Evolutionary conservation across 2,113 vertebrate species (phyloP).

Genomic region (Lates calcarifer): DNA sequence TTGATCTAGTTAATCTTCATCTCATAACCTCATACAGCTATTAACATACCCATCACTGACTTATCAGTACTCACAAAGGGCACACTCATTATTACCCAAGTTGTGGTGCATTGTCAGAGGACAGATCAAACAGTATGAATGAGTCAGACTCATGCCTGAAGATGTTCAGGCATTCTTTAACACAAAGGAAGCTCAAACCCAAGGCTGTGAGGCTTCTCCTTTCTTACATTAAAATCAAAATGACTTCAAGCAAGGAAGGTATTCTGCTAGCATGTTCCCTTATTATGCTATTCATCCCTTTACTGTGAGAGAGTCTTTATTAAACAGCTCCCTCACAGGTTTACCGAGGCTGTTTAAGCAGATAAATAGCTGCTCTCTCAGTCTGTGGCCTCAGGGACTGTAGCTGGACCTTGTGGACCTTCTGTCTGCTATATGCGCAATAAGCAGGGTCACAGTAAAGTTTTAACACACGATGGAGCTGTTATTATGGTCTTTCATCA

Average conservation of each 20-base stretch:
- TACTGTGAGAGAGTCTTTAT: conserved; percentile 22
- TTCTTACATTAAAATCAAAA: conserved; percentile 40
- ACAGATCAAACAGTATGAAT: conserved; percentile 21
- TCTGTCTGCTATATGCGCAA: conserved; percentile 36
- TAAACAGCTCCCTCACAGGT: conserved; percentile 32
- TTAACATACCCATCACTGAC: conserved; percentile 1
- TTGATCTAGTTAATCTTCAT: neutral
- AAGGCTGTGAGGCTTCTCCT: conserved; percentile 25
- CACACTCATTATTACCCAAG: conserved; percentile 33
- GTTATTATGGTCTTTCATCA: conserved; percentile 12
- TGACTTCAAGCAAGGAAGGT: conserved; percentile 15
- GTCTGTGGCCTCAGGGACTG: conserved; percentile 19
- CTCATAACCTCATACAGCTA: neutral
- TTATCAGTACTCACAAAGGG: conserved; percentile 12
- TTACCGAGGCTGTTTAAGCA: conserved; percentile 47
- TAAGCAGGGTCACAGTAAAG: conserved; percentile 42
- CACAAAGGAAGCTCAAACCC: conserved; percentile 55
- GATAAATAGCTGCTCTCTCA: conserved; percentile 50
- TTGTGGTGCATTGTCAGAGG: conserved; percentile 6
- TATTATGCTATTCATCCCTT: conserved; percentile 35
- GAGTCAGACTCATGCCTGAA: conserved; percentile 26
- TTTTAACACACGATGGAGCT: conserved; percentile 10
- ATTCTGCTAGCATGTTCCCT: conserved; percentile 34
- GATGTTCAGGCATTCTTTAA: conserved; percentile 38
- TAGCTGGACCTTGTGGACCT: conserved; percentile 27